Percentiles rank a stretch among this genome's conserved stretches.
These are phyloP conservation scores for Hypolimnas misippus DNA, from an alignment of 2,888 invertebrate species.

Conservation along the genomic window DNA sequence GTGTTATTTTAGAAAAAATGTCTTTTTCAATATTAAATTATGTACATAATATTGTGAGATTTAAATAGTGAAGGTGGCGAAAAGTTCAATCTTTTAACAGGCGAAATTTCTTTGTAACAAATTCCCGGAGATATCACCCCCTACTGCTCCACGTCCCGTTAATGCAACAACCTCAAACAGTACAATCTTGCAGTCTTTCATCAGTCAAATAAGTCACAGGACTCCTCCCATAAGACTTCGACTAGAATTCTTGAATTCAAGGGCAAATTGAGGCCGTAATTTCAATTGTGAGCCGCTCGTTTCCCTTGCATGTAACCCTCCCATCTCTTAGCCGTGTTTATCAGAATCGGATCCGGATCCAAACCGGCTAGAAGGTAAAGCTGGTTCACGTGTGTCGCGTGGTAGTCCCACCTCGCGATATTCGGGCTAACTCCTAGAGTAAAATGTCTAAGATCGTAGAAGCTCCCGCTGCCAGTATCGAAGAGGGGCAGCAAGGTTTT, in stretches of 20 bases:
- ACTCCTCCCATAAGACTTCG: not conserved
- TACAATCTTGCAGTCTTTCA: not conserved
- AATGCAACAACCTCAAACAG: not conserved
- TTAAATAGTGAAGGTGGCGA: not conserved
- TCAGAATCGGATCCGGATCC: slow-evolving; percentile 91
- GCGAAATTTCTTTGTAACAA: not conserved
- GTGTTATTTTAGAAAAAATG: not conserved
- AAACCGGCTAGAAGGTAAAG: slow-evolving; percentile 94
- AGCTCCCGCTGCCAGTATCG: slow-evolving; percentile 97
- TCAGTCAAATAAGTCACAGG: not conserved
- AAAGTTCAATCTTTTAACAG: not conserved
- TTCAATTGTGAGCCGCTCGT: slow-evolving; percentile 95
- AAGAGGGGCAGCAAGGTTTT: slow-evolving; percentile 94
- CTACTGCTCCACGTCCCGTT: not conserved
- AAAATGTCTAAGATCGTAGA: slow-evolving; percentile 97
- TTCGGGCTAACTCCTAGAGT: slow-evolving; percentile 95
- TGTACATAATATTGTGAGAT: not conserved
- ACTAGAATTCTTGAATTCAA: not conserved
- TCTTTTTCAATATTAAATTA: not conserved
- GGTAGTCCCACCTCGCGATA: slow-evolving; percentile 99
- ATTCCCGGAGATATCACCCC: not conserved
- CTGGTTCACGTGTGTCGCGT: slow-evolving; percentile 98
- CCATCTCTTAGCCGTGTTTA: slow-evolving; percentile 95
- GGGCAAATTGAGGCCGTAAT: not conserved
- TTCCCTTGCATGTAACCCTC: slow-evolving; percentile 98